Conservation (phyloP, 2,797 vertebrate genomes). For the Takifugu rubripes region DNA sequence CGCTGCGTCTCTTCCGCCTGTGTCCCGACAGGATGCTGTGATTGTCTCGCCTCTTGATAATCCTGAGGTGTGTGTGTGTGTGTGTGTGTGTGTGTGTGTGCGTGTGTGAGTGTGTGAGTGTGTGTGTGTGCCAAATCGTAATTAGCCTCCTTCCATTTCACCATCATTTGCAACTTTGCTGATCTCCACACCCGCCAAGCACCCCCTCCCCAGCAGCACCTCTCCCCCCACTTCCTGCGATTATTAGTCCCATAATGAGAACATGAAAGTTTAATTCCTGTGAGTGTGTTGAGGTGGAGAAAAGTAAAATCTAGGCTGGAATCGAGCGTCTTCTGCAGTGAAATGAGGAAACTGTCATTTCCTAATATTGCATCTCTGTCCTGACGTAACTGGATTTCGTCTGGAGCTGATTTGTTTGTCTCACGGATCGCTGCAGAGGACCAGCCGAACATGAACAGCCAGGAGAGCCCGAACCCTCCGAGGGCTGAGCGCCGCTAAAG, state of each 20-base stretch:
- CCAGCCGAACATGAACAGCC: conserved; percentile 22
- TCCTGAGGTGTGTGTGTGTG: conserved; percentile 6
- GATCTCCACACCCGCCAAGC: conserved; percentile 48
- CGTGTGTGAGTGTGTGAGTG: conserved; percentile 3
- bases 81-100: neutral
- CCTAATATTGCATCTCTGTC: conserved; percentile 23
- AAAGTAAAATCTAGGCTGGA: neutral
- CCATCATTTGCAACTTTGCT: conserved; percentile 42
- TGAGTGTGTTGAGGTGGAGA: neutral
- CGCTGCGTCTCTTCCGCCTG: conserved; percentile 19
- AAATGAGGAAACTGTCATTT: conserved; percentile 34
- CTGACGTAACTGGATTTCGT: conserved; percentile 21
- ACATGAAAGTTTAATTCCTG: conserved; percentile 44
- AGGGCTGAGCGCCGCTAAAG: conserved; percentile 28
- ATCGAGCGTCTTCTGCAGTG: conserved; percentile 23
- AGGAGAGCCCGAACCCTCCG: conserved; percentile 11
- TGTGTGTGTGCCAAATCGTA: conserved; percentile 42
- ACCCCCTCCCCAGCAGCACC: conserved; percentile 7
- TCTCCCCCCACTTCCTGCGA: conserved; percentile 18
- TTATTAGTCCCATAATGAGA: conserved; percentile 38
- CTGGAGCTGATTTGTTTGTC: conserved; percentile 7
- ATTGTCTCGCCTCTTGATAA: conserved; percentile 43
- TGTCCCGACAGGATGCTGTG: conserved; percentile 52
- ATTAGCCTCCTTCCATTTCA: conserved; percentile 41
- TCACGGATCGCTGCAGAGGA: conserved; percentile 5